Evolutionary conservation across 2,797 vertebrate species (phyloP), one percentile per base, ranked within the genome.

Genomic region (Chromobotia macracanthus): DNA sequence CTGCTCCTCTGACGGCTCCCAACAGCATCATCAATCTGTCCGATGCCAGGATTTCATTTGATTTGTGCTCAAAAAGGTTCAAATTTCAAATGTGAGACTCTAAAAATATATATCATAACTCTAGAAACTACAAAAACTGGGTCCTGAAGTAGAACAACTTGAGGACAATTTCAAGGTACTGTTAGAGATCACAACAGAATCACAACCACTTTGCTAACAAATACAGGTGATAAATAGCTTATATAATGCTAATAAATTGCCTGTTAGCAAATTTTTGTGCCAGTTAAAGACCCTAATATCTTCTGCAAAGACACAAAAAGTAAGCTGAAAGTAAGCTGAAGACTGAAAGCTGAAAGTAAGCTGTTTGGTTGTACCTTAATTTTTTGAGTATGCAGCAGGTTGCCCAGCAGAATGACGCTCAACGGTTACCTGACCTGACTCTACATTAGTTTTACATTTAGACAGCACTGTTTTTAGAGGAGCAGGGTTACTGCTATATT

Each of bases 1-100:
- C 80, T 80, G 76, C 82, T 64, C 77, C 51, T 83, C 66, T 58
- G 66, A 76, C 5, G 13, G 75, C 55, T 89, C 86, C 84, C 84
- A 25, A 8, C 19, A 66, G 86, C 35, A 56, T 84, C 84, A 86
- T 90, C 84, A 88, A 88, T 89, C 88, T 86, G 16, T n/a, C 74
- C 69, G 15, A 41, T 19, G 12, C 68, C 55, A 78, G 80, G 82
- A 56, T 78, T 83, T 79, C 51, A 18, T 19, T 11, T 70, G 25
- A 87, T 91, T 90, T 83, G 84, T 87, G 83, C 80, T 5, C n/a
- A n/a, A n/a, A 61, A 72, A 63, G 83, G 79, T 82, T 90, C 85
- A 69, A 63, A 79, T 91, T 87, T 84, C 83, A 15, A 16, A 55
- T 83, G 41, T 84, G 64, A 84, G 51, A 63, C 38, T 65, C 66